Evolutionary conservation across 1,140 invertebrate species (phyloP).

Genomic region (Prorops nasuta): DNA sequence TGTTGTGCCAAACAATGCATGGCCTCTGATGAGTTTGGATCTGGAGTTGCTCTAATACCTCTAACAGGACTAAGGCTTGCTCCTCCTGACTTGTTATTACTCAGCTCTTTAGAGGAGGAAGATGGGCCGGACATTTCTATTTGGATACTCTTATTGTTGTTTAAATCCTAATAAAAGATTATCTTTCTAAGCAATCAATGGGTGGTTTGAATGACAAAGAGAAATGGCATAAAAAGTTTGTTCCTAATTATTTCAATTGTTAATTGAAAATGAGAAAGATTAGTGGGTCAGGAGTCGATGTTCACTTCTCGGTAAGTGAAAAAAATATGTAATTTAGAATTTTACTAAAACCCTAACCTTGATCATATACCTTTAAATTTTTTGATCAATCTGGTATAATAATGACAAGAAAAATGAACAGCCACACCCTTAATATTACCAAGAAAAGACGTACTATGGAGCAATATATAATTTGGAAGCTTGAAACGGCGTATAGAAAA

Average conservation of each 20-base stretch:
- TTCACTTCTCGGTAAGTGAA: neutral
- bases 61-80: slow-evolving; percentile 48
- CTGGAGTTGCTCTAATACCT: slow-evolving; percentile 40
- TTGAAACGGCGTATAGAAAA: slow-evolving; percentile 7
- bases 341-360: neutral
- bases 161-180: slow-evolving; percentile 1
- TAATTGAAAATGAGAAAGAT: neutral
- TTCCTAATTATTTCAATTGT: neutral
- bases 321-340: neutral
- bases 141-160: slow-evolving; percentile 14
- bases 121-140: slow-evolving; percentile 50
- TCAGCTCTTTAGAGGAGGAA: slow-evolving; percentile 40
- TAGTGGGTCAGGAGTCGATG: neutral
- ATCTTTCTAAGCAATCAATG: too few species aligned
- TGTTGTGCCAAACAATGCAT: slow-evolving; percentile 30
- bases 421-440: slow-evolving; percentile 27
- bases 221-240: too few species aligned
- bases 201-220: neutral
- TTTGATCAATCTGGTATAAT: neutral
- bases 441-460: slow-evolving; percentile 2
- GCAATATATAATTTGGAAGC: neutral
- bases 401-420: neutral
- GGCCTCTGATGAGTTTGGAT: slow-evolving; percentile 40
- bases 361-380: neutral
- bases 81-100: slow-evolving; percentile 40